phyloP scores from a whole-genome alignment of 2,888 invertebrate species.

The Drosophila pseudotalamancana region DNA sequence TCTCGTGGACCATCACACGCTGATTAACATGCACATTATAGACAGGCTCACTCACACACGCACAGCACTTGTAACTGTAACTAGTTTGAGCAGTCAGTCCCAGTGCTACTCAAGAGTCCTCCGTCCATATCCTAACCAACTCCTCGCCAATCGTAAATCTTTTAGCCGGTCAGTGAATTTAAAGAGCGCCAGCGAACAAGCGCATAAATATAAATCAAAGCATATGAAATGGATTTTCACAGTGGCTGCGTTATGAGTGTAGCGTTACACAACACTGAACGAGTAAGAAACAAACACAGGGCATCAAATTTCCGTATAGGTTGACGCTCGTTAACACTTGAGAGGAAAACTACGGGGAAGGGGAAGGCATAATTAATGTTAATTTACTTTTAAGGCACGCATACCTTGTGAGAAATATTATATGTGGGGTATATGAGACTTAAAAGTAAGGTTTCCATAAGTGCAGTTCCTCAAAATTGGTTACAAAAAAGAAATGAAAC shows the following conservation, averaged over 20 bases:
- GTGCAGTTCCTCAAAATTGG: neutral
- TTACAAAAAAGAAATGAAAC: too few relatives aligned
- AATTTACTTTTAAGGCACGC: too few relatives aligned
- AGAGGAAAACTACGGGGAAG: neutral
- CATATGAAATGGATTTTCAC: constrained; percentile 55
- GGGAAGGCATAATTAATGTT: too few relatives aligned
- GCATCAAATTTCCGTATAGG: constrained; percentile 39
- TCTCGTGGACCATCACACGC: constrained; percentile 51
- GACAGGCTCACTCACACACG: constrained; percentile 16
- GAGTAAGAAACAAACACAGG: neutral
- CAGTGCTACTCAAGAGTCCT: constrained; percentile 29
- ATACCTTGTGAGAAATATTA: too few relatives aligned
- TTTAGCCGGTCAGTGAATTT: constrained; percentile 34
- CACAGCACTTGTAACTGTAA: constrained; percentile 21
- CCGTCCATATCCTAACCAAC: constrained; percentile 2
- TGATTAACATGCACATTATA: constrained; percentile 57
- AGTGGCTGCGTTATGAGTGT: constrained; percentile 37
- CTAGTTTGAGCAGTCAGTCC: constrained; percentile 32
- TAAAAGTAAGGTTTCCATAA: neutral
- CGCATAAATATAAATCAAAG: constrained; percentile 65
- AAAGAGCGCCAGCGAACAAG: constrained; percentile 45
- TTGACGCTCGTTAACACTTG: constrained; percentile 11
- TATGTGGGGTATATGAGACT: neutral
- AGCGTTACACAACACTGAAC: constrained; percentile 43
- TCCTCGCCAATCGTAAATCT: constrained; percentile 54